Conservation (phyloP, 2,797 vertebrate species). For the Argentina silus region DNA sequence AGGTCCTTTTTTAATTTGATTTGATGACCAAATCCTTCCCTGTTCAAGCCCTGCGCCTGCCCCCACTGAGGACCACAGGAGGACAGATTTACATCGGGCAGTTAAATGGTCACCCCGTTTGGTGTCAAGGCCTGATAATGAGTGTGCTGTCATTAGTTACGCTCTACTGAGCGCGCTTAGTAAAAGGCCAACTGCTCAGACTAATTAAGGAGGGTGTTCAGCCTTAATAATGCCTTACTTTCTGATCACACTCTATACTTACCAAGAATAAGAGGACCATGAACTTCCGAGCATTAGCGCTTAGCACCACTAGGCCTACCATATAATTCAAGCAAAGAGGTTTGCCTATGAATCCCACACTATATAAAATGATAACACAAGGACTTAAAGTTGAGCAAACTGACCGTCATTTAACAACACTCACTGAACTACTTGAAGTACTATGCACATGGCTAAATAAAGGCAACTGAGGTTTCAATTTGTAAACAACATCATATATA, state of each 20-base stretch:
- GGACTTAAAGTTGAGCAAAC: no score
- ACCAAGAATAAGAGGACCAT: neutral
- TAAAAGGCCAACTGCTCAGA: slow-evolving; percentile 63
- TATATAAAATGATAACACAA: neutral
- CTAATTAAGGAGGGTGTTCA: slow-evolving; percentile 59
- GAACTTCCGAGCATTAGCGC: neutral
- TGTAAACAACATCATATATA: neutral
- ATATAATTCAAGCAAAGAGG: no score
- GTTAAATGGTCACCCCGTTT: slow-evolving; percentile 53
- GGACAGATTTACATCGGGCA: slow-evolving; percentile 55
- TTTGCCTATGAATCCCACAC: neutral
- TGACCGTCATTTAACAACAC: no score
- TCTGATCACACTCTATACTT: neutral
- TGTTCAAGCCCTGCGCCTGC: neutral
- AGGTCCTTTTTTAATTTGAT: neutral
- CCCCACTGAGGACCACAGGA: slow-evolving; percentile 20
- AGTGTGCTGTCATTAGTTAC: slow-evolving; percentile 61
- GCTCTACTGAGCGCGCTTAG: slow-evolving; percentile 50
- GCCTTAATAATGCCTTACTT: slow-evolving; percentile 12
- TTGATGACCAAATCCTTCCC: slow-evolving; percentile 9
- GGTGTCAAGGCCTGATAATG: slow-evolving; percentile 57
- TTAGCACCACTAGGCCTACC: neutral
- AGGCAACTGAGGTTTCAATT: neutral
- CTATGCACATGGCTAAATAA: neutral
- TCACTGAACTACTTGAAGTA: no score